A percentile compares a stretch with the other conserved stretches of the same genome.
phyloP scores from a whole-genome alignment of 2,113 vertebrate species.

The human (Homo sapiens) region DNA sequence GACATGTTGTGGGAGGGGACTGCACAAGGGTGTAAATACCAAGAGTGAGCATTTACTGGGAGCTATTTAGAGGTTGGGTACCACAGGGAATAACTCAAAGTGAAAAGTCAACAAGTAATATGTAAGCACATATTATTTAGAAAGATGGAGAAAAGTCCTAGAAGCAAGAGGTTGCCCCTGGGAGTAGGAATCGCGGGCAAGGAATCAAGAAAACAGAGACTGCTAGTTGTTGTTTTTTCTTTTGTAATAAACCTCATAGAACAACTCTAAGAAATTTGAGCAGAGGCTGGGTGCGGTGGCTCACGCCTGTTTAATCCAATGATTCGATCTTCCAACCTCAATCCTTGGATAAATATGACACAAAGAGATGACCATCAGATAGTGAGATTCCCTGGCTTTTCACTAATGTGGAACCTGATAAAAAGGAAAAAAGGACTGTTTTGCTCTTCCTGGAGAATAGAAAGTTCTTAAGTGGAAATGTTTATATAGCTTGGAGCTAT shows the following conservation, averaged over 20 bases:
- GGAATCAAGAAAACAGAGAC: background rate
- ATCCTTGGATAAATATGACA: background rate
- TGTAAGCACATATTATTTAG: background rate
- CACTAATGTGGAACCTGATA: background rate
- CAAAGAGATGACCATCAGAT: background rate
- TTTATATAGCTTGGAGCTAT: conserved; percentile 44
- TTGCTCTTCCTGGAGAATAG: background rate
- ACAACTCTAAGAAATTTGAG: background rate
- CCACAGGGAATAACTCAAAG: background rate
- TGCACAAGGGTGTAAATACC: background rate
- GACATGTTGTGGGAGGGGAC: background rate
- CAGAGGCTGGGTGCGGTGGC: too few relatives aligned
- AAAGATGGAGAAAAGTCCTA: background rate
- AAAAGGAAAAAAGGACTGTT: background rate
- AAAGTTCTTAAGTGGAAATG: conserved; percentile 36
- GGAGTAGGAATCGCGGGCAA: background rate
- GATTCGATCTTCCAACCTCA: background rate
- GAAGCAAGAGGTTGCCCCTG: background rate
- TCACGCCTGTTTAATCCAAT: too few relatives aligned
- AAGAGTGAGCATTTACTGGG: background rate
- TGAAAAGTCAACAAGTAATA: background rate
- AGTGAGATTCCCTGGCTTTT: background rate
- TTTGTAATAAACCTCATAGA: background rate
- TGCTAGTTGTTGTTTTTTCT: background rate
- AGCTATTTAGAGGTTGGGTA: background rate